These are phyloP conservation scores for Selene dorsalis DNA, from an alignment of 2,797 vertebrate genomes.

Conservation along the genomic window DNA sequence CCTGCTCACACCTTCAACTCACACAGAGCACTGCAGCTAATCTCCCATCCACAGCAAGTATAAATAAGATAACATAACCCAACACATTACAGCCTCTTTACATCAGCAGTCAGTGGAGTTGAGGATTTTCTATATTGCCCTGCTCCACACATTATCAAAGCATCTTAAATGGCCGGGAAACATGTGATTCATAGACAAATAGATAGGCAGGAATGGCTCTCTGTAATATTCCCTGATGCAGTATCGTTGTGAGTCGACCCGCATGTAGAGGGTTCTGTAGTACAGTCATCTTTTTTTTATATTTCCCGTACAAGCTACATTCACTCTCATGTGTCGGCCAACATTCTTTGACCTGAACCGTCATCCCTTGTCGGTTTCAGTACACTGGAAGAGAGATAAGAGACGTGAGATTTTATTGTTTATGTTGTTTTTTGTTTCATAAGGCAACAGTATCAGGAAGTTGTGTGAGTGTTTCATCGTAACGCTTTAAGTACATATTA, in stretches of 20 bases:
- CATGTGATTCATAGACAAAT: too few relatives aligned
- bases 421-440: neutral
- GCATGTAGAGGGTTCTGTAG: too few relatives aligned
- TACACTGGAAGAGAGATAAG: neutral
- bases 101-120: neutral
- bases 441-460: conserved; percentile 8
- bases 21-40: conserved; percentile 13
- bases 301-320: neutral
- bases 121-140: too few relatives aligned
- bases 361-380: neutral
- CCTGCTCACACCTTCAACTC: conserved; percentile 36
- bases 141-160: neutral
- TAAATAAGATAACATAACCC: conserved; percentile 12
- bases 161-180: neutral
- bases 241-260: too few relatives aligned
- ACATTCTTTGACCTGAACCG: conserved; percentile 6
- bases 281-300: neutral
- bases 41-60: conserved; percentile 29
- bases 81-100: conserved; percentile 17
- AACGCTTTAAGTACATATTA: too few relatives aligned
- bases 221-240: too few relatives aligned
- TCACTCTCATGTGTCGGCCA: neutral
- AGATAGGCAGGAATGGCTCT: too few relatives aligned
- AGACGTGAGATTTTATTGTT: neutral
- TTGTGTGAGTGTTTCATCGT: neutral